Evolutionary conservation across 2,797 vertebrate species (phyloP), one percentile per base, ranked within the genome.

Genomic region (Sarcophilus harrisii): DNA sequence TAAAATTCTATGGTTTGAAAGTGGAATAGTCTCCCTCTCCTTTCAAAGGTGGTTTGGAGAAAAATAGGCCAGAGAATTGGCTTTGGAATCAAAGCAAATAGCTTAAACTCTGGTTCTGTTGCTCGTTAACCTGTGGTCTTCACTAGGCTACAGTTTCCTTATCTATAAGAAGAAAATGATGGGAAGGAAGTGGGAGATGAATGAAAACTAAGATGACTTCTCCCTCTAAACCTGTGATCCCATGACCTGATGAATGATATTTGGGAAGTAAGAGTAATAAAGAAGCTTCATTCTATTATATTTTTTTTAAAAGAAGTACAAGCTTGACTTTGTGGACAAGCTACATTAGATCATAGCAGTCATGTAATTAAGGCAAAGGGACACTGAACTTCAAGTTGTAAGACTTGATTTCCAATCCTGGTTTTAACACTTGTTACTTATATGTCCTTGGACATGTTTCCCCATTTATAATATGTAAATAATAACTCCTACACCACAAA

Each of bases 11-110:
- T 18, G 55, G 59, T n/a, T 5, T 28, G 27, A 58, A 96, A 30
- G 90, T 45, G 55, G 45, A 5, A 30, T 49, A 92, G 58, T 49
- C 92, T 87, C 91, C 52, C 92, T 87, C 92, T 90, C 93, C 58
- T 96, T 96, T 38, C 21, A 58, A 52, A 16, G 9, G 32, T 45
- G 62, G 18, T 57, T 45, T 62, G 54, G 38, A 89, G 92, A 94
- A 57, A 66, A 81, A 59, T 54, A 92, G 24, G 29, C n/a, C 13
- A 54, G 32, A 0, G 8, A 0, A 0, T 8, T 54, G 9, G 0
- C 32, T 95, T 59, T 93, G 92, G 13, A 0, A 1, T 55, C 10
- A 30, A 21, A 45, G 27, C 28, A 32, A 29, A 3, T 18, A 21
- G 59, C 24, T 38, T 93, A 3, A 3, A 59, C 27, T 0, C 0